phyloP scores from a whole-genome alignment of 2,888 invertebrate genomes.

The Drosophila conformis region DNA sequence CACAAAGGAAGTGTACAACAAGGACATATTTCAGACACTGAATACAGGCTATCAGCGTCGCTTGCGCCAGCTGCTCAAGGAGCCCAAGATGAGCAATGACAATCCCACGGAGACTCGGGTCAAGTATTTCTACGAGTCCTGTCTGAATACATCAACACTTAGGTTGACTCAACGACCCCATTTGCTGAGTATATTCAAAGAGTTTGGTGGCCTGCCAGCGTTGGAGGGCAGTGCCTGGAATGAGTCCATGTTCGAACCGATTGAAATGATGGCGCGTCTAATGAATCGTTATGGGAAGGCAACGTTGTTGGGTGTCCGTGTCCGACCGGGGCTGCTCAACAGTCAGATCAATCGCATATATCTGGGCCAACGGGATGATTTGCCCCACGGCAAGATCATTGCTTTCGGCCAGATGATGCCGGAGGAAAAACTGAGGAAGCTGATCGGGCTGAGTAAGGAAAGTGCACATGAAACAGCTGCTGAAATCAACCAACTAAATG shows the following conservation, averaged over 20 bases:
- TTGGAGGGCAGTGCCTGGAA: constrained; percentile 75
- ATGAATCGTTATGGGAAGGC: constrained; percentile 75
- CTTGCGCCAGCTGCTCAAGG: constrained; percentile 61
- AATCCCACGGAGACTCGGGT: constrained; percentile 72
- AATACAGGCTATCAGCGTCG: constrained; percentile 71
- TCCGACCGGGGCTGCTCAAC: constrained; percentile 70
- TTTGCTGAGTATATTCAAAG: constrained; percentile 66
- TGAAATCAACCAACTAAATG: constrained; percentile 66
- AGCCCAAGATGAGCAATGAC: constrained; percentile 68
- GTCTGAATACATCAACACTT: constrained; percentile 52
- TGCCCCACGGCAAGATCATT: constrained; percentile 41
- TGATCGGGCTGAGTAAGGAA: constrained; percentile 64
- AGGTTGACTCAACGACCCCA: constrained; percentile 49
- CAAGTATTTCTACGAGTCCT: constrained; percentile 83
- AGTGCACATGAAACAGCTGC: constrained; percentile 56
- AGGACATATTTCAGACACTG: constrained; percentile 37
- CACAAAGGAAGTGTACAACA: constrained; percentile 19
- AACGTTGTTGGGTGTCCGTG: constrained; percentile 72
- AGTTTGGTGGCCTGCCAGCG: constrained; percentile 82
- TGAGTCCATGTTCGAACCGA: constrained; percentile 74
- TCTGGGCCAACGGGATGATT: constrained; percentile 56
- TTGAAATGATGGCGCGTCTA: constrained; percentile 71
- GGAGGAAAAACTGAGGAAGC: constrained; percentile 47
- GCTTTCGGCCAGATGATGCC: constrained; percentile 26
- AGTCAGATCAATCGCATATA: constrained; percentile 77